Evolutionary conservation across 2,888 invertebrate genomes (phyloP).

Genomic region (Hylaea fasciaria): DNA sequence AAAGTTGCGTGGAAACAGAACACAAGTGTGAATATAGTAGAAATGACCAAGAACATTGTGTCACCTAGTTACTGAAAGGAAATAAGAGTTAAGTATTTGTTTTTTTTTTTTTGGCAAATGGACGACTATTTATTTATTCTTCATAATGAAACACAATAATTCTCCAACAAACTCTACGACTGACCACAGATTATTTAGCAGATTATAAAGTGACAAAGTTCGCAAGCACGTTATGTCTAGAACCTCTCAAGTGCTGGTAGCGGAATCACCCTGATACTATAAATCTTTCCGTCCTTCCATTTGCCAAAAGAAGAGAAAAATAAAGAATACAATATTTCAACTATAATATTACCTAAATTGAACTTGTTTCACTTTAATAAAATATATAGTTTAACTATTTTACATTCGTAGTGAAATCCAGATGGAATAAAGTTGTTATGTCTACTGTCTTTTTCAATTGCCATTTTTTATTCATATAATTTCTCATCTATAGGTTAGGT

Average conservation of each 20-base stretch:
- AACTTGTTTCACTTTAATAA: constrained; percentile 25
- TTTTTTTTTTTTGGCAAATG: constrained; percentile 41
- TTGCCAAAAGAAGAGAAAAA: constrained; percentile 50
- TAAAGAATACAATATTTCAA: constrained; percentile 40
- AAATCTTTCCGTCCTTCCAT: constrained; percentile 39
- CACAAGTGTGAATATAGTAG: constrained; percentile 59
- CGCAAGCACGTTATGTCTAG: too few relatives aligned
- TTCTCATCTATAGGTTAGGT: too few relatives aligned
- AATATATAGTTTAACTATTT: neutral
- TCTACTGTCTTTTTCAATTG: too few relatives aligned
- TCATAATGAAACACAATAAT: too few relatives aligned
- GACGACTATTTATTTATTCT: constrained; percentile 23
- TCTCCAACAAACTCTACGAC: too few relatives aligned
- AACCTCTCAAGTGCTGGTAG: too few relatives aligned
- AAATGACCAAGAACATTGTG: constrained; percentile 51
- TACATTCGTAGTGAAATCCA: too few relatives aligned
- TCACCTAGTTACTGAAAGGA: constrained; percentile 57
- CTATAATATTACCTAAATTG: constrained; percentile 29
- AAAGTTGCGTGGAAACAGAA: constrained; percentile 70
- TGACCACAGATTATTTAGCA: too few relatives aligned
- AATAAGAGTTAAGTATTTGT: constrained; percentile 47
- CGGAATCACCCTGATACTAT: too few relatives aligned
- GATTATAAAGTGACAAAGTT: too few relatives aligned
- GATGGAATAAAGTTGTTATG: too few relatives aligned
- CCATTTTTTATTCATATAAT: too few relatives aligned